Evolutionary conservation across 2,797 vertebrate genomes (phyloP), one percentile per base, ranked within the genome.

Genomic region (Gallinago stenura): DNA sequence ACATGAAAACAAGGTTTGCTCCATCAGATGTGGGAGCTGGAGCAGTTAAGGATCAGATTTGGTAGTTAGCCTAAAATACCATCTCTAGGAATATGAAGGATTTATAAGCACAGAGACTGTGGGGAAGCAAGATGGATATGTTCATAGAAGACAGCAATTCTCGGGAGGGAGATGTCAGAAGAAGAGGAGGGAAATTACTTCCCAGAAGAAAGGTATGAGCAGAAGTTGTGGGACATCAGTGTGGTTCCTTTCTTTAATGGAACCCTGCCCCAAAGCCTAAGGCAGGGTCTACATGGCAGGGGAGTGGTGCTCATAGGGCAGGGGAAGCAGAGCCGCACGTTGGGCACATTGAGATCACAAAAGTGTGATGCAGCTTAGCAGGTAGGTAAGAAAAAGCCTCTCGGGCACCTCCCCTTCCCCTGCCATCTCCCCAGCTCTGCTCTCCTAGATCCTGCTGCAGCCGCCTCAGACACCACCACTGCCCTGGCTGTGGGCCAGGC

Each of bases 51-150:
- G 75, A 92, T 85, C 15, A 1, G 60, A 68, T 61, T 43, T 60
- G 48, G 83, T 64, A 94, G 39, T 33, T 14, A 75, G 39, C 39
- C 80, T 83, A 76, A 93, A 94, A 58, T 56, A 90, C 39, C 2
- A 1, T 77, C 70, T 92, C 54, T 11, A 71, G 31, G 76, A 93
- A 93, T 58, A 91, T 93, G 65, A 93, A 94, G 91, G 86, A 94
- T 94, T 96, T 93, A 97, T 92, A 90, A 95, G 75, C 9, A 37
- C 61, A 21, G 83, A 91, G 85, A 64, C 85, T 51, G 26, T 21
- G 30, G 51, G 53, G 70, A 89, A 90, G 64, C 48, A 94, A 77
- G 87, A 95, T 56, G 71, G 91, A 82, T 80, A 75, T 51, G 45
- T 60, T 91, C 79, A 62, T 0, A 77, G 86, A 94, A 91, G 89